These are phyloP conservation scores for Falco punctatus DNA, from an alignment of 2,113 vertebrate genomes.

Conservation along the genomic window DNA sequence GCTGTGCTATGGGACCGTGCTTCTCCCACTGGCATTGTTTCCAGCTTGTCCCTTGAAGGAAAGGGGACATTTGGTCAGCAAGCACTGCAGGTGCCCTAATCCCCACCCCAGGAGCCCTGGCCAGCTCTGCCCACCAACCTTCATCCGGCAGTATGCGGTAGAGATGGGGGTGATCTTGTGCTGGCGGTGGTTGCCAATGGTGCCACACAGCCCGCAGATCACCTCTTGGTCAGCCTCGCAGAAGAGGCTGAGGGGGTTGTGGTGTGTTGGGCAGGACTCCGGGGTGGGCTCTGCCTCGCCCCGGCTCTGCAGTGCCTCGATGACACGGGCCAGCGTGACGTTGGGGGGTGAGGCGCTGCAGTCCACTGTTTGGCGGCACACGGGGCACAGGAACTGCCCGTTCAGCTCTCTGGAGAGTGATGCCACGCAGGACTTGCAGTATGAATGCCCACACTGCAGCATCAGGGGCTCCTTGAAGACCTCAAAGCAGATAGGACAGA, in stretches of 20 bases:
- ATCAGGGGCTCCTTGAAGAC: slow-evolving; percentile 83
- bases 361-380: slow-evolving; percentile 78
- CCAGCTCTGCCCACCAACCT: slow-evolving; percentile 64
- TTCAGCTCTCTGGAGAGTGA: slow-evolving; percentile 71
- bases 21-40: background rate
- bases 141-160: slow-evolving; percentile 83
- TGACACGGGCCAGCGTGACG: slow-evolving; percentile 75
- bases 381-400: slow-evolving; percentile 75
- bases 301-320: slow-evolving; percentile 70
- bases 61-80: background rate
- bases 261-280: slow-evolving; percentile 72
- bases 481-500: slow-evolving; percentile 84
- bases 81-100: background rate
- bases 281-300: slow-evolving; percentile 36
- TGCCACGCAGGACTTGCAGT: slow-evolving; percentile 78
- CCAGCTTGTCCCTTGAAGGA: background rate
- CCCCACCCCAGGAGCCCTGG: background rate
- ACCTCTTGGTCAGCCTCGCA: slow-evolving; percentile 83
- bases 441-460: slow-evolving; percentile 84
- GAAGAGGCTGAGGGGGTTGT: slow-evolving; percentile 86
- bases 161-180: slow-evolving; percentile 80
- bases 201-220: slow-evolving; percentile 85
- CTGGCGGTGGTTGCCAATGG: slow-evolving; percentile 81
- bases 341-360: slow-evolving; percentile 77
- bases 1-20: background rate